Conservation (phyloP, 35 echinoderm and acorn worm genomes). For the Acanthaster planci region DNA sequence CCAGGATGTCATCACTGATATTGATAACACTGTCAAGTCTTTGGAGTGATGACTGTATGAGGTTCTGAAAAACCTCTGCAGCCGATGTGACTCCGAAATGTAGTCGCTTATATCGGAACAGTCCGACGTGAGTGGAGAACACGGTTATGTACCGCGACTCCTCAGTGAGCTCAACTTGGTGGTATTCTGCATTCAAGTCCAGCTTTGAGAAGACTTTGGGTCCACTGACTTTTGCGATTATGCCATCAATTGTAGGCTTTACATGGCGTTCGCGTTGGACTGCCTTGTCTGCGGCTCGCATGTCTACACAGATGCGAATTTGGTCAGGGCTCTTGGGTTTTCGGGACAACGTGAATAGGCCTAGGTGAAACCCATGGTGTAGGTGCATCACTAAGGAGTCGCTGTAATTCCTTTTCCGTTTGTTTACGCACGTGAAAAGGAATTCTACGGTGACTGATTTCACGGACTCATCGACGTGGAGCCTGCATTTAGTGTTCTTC, state of each 20-base stretch:
- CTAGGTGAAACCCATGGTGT: constrained; percentile 71
- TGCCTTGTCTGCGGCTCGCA: constrained; percentile 54
- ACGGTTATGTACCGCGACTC: constrained; percentile 33
- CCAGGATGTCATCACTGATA: constrained; percentile 60
- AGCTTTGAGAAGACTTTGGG: constrained; percentile 56
- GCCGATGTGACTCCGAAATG: constrained; percentile 65
- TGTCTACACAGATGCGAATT: constrained; percentile 60
- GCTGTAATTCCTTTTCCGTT: constrained; percentile 19
- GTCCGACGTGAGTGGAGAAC: constrained; percentile 38
- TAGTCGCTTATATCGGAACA: constrained; percentile 50
- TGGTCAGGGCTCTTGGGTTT: constrained; percentile 53
- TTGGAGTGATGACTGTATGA: constrained; percentile 42
- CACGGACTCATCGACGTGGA: constrained; percentile 36
- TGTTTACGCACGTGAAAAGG: constrained; percentile 40
- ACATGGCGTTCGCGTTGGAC: constrained; percentile 64
- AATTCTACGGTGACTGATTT: constrained; percentile 27
- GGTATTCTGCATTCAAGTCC: constrained; percentile 63
- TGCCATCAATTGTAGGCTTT: constrained; percentile 68
- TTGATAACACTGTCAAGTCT: constrained; percentile 58
- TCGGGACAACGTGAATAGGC: constrained; percentile 45
- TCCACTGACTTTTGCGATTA: constrained; percentile 52
- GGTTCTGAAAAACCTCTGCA: constrained; percentile 61
- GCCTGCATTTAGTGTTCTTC: too few relatives aligned
- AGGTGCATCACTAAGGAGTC: background rate
- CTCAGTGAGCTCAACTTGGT: constrained; percentile 37